phyloP scores from a whole-genome alignment of 2,113 vertebrate genomes.

The Poeciliopsis retropinna region DNA sequence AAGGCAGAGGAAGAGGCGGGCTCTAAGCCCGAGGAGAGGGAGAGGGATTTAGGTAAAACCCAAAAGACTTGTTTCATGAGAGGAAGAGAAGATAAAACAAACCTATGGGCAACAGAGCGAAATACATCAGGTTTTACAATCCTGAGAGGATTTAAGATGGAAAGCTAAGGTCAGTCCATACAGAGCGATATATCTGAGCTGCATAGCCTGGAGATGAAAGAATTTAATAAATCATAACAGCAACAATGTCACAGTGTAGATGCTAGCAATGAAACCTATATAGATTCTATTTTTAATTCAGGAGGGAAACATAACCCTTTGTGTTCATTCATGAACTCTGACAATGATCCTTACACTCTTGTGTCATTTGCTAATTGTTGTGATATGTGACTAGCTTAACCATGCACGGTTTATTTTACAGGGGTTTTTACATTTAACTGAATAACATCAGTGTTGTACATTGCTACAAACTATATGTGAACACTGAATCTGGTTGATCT shows the following conservation, averaged over 20 bases:
- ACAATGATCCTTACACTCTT: too few relatives aligned
- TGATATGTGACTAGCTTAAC: too few relatives aligned
- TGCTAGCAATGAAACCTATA: too few relatives aligned
- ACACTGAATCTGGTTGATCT: too few relatives aligned
- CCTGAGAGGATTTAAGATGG: conserved; percentile 26
- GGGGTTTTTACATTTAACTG: too few relatives aligned
- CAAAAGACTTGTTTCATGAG: conserved; percentile 26
- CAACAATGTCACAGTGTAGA: neutral
- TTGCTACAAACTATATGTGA: too few relatives aligned
- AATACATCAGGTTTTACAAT: conserved; percentile 23
- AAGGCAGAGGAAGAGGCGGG: conserved; percentile 7
- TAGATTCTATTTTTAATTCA: too few relatives aligned
- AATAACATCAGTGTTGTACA: too few relatives aligned
- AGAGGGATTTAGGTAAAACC: conserved; percentile 36
- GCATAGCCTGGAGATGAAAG: neutral
- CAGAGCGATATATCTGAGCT: neutral
- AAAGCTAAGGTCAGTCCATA: neutral
- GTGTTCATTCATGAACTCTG: too few relatives aligned
- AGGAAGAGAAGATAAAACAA: conserved; percentile 17
- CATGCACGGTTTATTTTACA: too few relatives aligned
- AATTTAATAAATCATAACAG: conserved; percentile 14
- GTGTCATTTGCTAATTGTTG: too few relatives aligned
- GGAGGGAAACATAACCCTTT: too few relatives aligned
- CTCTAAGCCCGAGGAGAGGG: conserved; percentile 9
- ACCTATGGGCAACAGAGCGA: neutral